phyloP scores from a whole-genome alignment of 37 sponge, comb jelly and placozoan genomes.

The Cliona cf. orientalis region DNA sequence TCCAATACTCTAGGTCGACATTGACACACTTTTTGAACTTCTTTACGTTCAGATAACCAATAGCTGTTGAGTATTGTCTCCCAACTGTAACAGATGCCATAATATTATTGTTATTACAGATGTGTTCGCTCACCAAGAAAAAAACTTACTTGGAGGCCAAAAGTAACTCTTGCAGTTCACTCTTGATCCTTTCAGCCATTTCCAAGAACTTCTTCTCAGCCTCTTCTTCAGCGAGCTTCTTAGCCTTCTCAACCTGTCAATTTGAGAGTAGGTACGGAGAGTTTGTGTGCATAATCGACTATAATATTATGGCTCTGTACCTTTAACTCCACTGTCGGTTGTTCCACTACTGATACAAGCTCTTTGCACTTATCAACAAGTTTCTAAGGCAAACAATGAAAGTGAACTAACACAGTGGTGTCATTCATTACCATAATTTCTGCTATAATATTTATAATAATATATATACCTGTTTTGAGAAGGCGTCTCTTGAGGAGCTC shows the following conservation, averaged over 20 bases:
- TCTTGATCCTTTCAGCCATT: slow-evolving; percentile 1
- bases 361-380: slow-evolving; percentile 37
- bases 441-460: too few species aligned
- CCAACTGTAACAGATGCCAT: slow-evolving; percentile 27
- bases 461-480: too few species aligned
- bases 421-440: too few species aligned
- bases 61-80: slow-evolving; percentile 17
- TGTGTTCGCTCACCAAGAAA: neutral
- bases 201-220: slow-evolving; percentile 14
- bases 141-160: slow-evolving; percentile 3
- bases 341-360: neutral
- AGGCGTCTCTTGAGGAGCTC: neutral
- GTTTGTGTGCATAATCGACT: neutral
- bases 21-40: slow-evolving; percentile 36
- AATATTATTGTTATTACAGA: neutral
- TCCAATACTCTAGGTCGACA: too few species aligned
- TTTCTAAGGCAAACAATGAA: slow-evolving; percentile 7
- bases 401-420: too few species aligned
- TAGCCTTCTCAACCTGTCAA: slow-evolving; percentile 28
- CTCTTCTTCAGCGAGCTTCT: slow-evolving; percentile 12
- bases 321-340: slow-evolving; percentile 34
- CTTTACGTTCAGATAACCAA: slow-evolving; percentile 23
- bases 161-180: neutral
- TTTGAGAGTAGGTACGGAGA: neutral
- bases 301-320: neutral